Evolutionary conservation across 2,797 vertebrate genomes (phyloP), one percentile per base, ranked within the genome.

Genomic region (Gila robusta): DNA sequence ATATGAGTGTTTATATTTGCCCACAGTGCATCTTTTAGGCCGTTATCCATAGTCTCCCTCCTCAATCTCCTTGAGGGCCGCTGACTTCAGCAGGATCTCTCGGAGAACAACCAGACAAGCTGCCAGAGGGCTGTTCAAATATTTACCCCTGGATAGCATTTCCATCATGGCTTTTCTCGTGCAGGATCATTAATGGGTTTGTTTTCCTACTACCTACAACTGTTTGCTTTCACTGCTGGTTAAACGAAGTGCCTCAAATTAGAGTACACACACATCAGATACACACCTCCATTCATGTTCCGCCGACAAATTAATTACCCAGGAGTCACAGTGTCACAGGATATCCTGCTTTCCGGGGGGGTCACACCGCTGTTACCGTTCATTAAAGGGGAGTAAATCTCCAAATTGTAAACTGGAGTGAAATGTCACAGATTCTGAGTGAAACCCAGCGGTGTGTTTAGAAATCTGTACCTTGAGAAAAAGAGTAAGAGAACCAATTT

Each of bases 101-200:
- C 90, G 83, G 89, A 90, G 91, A 91, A 92, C 79, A 49, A 90
- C 86, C 82, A 71, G 84, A 89, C 91, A 88, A 28, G 83, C 89
- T 89, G 93, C 93, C 91, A 86, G 87, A 93, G 91, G 91, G 91
- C 91, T 93, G 91, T 93, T 94, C 93, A 95, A 95, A 96, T 94
- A 95, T 94, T 95, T 95, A 95, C 92, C 87, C 87, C 84, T n/a
- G 77, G 90, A 92, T 93, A 94, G 92, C 91, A 88, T 90, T 94
- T 93, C 91, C 91, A 92, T 89, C 11, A 56, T 81, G 82, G 87
- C 90, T 91, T 86, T 84, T 89, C 92, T 91, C 90, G 66, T 81
- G 39, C 56, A 39, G 32, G 73, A 87, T 82, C 85, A 80, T 91
- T 94, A 94, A 93, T 91, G 88, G 82, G 87, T 93, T 93, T 93